These are phyloP conservation scores for Eilema sororculum DNA, from an alignment of 2,888 invertebrate species.

Conservation along the genomic window DNA sequence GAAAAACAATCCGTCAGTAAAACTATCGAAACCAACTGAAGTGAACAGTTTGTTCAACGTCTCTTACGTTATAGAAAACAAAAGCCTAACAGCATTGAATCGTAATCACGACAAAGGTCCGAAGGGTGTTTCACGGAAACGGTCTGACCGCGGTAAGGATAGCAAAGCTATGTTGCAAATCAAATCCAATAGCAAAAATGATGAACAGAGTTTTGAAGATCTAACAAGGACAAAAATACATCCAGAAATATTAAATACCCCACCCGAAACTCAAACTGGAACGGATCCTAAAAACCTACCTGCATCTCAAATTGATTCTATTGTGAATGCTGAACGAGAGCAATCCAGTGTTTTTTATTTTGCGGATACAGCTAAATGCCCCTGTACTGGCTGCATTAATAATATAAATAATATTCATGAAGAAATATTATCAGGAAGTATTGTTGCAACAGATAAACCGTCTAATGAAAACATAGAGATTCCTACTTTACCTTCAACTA, in stretches of 20 bases:
- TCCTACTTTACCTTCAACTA: background rate
- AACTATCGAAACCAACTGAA: constrained; percentile 8
- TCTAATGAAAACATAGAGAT: background rate
- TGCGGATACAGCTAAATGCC: constrained; percentile 8
- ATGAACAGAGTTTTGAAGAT: background rate
- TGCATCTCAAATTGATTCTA: background rate
- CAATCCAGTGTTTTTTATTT: constrained; percentile 9
- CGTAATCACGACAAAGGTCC: background rate
- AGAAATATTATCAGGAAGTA: constrained; percentile 3
- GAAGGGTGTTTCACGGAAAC: constrained; percentile 6
- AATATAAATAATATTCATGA: background rate
- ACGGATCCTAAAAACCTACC: background rate
- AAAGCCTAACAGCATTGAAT: background rate
- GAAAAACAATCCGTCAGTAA: background rate
- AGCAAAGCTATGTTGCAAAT: background rate
- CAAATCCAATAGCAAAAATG: background rate
- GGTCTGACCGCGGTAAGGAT: constrained; percentile 11
- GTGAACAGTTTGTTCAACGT: background rate
- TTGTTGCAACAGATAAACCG: background rate
- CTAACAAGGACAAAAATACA: background rate
- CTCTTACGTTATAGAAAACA: background rate
- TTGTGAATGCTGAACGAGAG: background rate
- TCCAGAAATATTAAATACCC: background rate
- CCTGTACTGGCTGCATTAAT: constrained; percentile 25
- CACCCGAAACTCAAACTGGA: background rate